Base-by-base conservation (phyloP, 2,797 vertebrate genomes). In the Limosa lapponica region DNA sequence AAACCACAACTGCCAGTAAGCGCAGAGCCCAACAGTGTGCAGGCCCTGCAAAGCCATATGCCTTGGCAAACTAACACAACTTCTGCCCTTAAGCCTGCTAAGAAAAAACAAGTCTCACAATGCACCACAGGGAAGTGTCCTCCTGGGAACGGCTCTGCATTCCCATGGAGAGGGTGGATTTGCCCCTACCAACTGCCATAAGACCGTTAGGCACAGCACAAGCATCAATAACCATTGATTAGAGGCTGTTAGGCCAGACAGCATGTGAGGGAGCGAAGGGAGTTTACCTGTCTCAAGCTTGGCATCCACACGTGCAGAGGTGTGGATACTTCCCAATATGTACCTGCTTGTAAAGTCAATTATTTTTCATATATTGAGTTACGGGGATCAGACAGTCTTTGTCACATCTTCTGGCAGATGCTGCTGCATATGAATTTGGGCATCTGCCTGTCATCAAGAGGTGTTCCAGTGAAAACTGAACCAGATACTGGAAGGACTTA, bases 1-100 rank as follows among this genome's bases (percentile, higher is more conserved):
- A 87, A 90, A 87, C 71, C 94, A 85, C 93, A 90, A 16, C 32
- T 82, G 83, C 74, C 83, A 92, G 67, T 3, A 59, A 79, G 65
- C 36, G 62, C 57, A 74, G 73, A 46, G 43, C 41, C 52, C 46
- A 37, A 61, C 52, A 90, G 39, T 5, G 13, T 87, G 55, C 86
- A 82, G 73, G 81, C 82, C 51, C 70, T 66, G 73, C 66, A 91
- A 64, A 95, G 64, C 88, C 77, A 73, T 19, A 48, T 89, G 88
- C 43, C 81, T 89, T 93, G 95, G 90, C 86, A 93, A 49, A 32
- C 52, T 16, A 19, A 78, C 43, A 85, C 69, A 48, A 18, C 74
- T 57, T 70, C 81, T 92, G 86, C 86, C 81, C 64, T 92, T 55
- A 49, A 82, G 94, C 66, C 66, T 75, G 37, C 80, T 65, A 27